These are phyloP conservation scores for Enteromius afrohamiltoni DNA, from an alignment of 2,797 vertebrate species.

Conservation along the genomic window DNA sequence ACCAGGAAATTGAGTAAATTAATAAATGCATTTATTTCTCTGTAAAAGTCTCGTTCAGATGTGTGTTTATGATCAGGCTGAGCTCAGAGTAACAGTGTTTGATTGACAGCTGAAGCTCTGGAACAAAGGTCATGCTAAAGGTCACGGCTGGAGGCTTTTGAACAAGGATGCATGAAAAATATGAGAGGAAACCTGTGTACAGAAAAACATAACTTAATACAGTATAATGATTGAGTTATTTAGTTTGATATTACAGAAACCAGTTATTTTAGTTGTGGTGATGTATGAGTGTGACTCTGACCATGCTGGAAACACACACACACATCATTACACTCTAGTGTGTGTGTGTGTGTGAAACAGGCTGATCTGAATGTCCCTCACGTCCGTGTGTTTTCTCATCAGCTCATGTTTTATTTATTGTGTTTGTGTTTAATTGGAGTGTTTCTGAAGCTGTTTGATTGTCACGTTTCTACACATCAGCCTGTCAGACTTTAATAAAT, in stretches of 20 bases:
- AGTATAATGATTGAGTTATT: too few relatives aligned
- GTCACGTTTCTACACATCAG: constrained; percentile 6
- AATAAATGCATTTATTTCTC: background rate
- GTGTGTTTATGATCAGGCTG: too few relatives aligned
- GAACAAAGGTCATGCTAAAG: background rate
- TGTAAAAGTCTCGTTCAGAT: background rate
- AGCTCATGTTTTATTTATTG: constrained; percentile 58
- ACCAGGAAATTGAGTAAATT: background rate
- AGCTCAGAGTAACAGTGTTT: too few relatives aligned
- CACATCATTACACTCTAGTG: background rate
- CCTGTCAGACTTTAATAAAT: constrained; percentile 36
- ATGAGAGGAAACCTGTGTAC: background rate
- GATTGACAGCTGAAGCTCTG: background rate
- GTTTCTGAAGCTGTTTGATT: constrained; percentile 29
- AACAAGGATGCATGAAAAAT: background rate
- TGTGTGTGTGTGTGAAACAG: constrained; percentile 23
- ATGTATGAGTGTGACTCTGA: background rate
- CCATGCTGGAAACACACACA: too few relatives aligned
- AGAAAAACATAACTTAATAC: background rate
- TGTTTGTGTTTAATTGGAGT: constrained; percentile 51
- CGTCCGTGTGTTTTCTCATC: background rate
- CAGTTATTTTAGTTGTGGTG: too few relatives aligned
- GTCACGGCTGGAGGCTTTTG: background rate
- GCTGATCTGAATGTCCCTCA: background rate
- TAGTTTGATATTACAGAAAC: too few relatives aligned